These are phyloP conservation scores for Montifringilla adamsi DNA, from an alignment of 2,113 vertebrate genomes.

Conservation along the genomic window DNA sequence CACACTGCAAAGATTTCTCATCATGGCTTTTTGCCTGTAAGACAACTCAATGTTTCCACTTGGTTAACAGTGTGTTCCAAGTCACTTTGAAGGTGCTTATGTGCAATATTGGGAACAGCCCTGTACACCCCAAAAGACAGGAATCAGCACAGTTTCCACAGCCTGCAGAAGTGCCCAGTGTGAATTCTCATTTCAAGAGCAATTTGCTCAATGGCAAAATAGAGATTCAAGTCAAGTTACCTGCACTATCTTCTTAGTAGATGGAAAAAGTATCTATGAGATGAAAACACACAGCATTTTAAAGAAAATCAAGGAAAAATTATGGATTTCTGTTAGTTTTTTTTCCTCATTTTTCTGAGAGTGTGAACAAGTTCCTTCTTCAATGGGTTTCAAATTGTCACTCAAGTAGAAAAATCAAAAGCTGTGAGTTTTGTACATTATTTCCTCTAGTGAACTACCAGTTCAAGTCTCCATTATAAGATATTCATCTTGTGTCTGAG, in stretches of 20 bases:
- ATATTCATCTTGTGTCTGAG: neutral
- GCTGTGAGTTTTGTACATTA: neutral
- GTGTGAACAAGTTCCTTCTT: neutral
- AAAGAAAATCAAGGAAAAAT: neutral
- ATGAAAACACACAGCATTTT: neutral
- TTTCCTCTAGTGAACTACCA: neutral
- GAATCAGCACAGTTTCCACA: neutral
- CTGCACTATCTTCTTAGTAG: neutral
- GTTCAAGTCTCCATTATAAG: neutral
- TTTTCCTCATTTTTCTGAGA: neutral
- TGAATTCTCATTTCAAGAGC: neutral
- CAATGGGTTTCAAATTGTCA: neutral
- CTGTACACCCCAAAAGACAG: neutral
- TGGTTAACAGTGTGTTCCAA: neutral
- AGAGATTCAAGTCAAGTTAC: neutral
- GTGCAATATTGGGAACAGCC: neutral
- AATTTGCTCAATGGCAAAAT: neutral
- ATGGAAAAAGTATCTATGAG: neutral
- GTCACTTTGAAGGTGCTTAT: neutral
- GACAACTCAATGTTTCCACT: neutral
- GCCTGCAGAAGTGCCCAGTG: neutral
- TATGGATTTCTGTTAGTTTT: neutral
- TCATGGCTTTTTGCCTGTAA: neutral
- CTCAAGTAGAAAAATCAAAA: neutral
- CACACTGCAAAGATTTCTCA: neutral